These are phyloP conservation scores for Pseudomugil gertrudae DNA, from an alignment of 2,797 vertebrate species.

Conservation along the genomic window DNA sequence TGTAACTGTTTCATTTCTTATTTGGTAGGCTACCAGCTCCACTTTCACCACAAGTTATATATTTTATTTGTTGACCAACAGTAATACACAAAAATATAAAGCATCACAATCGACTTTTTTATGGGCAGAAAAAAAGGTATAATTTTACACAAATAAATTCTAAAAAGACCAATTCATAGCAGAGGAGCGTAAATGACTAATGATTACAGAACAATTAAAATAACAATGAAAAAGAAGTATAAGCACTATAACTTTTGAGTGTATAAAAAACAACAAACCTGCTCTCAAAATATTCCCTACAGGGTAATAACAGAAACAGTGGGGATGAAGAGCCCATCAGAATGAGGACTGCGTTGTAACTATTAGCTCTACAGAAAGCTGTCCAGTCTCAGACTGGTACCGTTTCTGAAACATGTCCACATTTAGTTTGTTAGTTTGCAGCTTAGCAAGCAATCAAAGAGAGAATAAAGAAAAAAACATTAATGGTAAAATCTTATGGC, in stretches of 20 bases:
- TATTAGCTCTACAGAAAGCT: conserved; percentile 59
- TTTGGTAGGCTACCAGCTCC: not conserved
- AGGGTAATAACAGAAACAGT: conserved; percentile 48
- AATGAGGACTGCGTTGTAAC: conserved; percentile 43
- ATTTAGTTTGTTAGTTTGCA: conserved; percentile 19
- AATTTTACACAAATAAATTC: conserved; percentile 66
- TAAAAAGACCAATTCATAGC: conserved; percentile 59
- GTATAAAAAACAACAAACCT: conserved; percentile 73
- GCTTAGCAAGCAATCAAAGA: no score
- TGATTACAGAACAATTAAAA: conserved; percentile 54
- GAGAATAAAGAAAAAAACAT: conserved; percentile 14
- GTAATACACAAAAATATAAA: conserved; percentile 73
- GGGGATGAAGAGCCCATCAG: conserved; percentile 44
- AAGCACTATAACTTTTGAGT: conserved; percentile 62
- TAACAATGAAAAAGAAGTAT: conserved; percentile 27
- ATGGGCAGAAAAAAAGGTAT: conserved; percentile 65
- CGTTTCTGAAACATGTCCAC: conserved; percentile 64
- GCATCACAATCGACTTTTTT: conserved; percentile 71
- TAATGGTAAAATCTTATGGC: conserved; percentile 28
- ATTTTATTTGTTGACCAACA: conserved; percentile 74
- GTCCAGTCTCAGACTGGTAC: conserved; percentile 74
- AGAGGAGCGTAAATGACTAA: conserved; percentile 58
- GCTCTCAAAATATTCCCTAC: conserved; percentile 63
- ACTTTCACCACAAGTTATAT: conserved; percentile 58
- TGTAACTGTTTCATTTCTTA: not conserved